phyloP scores from a whole-genome alignment of 1,140 invertebrate species.

The Bombus consobrinus region DNA sequence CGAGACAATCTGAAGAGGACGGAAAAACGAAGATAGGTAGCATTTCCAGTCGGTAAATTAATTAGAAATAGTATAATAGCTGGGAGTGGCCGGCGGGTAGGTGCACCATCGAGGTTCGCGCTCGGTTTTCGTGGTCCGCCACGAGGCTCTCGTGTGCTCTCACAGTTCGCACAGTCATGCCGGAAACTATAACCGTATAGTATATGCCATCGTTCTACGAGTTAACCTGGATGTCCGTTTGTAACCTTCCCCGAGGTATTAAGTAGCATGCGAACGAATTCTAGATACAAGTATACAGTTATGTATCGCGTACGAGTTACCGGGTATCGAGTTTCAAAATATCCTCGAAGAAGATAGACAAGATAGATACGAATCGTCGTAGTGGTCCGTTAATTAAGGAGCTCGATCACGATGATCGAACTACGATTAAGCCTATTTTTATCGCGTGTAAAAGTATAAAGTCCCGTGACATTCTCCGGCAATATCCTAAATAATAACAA shows the following conservation, averaged over 20 bases:
- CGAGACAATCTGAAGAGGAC: background rate
- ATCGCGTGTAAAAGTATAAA: background rate
- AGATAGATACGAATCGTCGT: background rate
- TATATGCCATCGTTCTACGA: conserved; percentile 51
- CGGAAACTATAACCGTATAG: conserved; percentile 56
- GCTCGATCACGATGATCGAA: background rate
- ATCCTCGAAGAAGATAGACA: conserved; percentile 10
- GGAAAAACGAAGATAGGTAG: conserved; percentile 25
- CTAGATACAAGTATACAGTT: conserved; percentile 28
- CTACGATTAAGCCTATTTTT: background rate
- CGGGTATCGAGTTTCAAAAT: conserved; percentile 3
- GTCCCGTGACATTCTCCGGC: background rate
- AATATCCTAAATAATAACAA: background rate
- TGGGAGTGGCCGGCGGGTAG: conserved; percentile 44
- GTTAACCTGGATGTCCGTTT: conserved; percentile 62
- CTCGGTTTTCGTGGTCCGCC: conserved; percentile 52
- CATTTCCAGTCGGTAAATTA: conserved; percentile 70
- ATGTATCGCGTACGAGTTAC: conserved; percentile 31
- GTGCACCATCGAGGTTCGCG: conserved; percentile 3
- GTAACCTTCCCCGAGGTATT: conserved; percentile 64
- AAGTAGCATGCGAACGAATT: conserved; percentile 57
- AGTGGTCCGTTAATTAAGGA: background rate
- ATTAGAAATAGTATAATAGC: conserved; percentile 70
- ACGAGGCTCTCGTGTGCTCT: conserved; percentile 41
- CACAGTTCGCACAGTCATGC: conserved; percentile 44